Evolutionary conservation across 1,140 invertebrate genomes (phyloP).

Genomic region (Musca vetustissima): DNA sequence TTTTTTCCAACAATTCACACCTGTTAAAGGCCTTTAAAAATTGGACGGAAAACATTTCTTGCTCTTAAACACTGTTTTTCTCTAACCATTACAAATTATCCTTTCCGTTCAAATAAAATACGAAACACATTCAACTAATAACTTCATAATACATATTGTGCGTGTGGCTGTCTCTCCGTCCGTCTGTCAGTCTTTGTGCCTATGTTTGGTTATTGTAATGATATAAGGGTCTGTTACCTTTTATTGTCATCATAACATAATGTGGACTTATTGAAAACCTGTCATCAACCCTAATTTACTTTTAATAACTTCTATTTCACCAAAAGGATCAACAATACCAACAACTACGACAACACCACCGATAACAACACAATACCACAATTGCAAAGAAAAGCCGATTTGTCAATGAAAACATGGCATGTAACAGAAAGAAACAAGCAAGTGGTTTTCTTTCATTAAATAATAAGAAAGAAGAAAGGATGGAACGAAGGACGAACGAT

Average conservation of each 20-base stretch:
- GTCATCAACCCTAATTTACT: slow-evolving; percentile 23
- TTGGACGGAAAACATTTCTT: too few species aligned
- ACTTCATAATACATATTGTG: neutral
- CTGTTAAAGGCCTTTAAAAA: too few species aligned
- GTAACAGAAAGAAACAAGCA: neutral
- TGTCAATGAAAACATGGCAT: neutral
- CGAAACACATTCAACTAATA: too few species aligned
- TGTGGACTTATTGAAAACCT: slow-evolving; percentile 6
- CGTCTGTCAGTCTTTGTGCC: too few species aligned
- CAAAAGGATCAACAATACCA: slow-evolving; percentile 14
- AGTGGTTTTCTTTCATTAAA: slow-evolving; percentile 10
- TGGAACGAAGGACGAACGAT: too few species aligned
- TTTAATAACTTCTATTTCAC: slow-evolving; percentile 20
- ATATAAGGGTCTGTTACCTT: neutral
- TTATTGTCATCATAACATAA: slow-evolving; percentile 15
- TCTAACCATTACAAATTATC: too few species aligned
- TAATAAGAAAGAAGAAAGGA: too few species aligned
- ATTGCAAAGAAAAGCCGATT: neutral
- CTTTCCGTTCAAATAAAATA: too few species aligned
- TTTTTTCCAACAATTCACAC: too few species aligned
- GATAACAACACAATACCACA: neutral
- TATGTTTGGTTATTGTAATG: neutral
- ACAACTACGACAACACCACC: too few species aligned
- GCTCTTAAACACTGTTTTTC: too few species aligned
- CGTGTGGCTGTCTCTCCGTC: neutral